Evolutionary conservation across 37 sponge, comb jelly and placozoan species (phyloP).

Genomic region (Bolinopsis microptera): DNA sequence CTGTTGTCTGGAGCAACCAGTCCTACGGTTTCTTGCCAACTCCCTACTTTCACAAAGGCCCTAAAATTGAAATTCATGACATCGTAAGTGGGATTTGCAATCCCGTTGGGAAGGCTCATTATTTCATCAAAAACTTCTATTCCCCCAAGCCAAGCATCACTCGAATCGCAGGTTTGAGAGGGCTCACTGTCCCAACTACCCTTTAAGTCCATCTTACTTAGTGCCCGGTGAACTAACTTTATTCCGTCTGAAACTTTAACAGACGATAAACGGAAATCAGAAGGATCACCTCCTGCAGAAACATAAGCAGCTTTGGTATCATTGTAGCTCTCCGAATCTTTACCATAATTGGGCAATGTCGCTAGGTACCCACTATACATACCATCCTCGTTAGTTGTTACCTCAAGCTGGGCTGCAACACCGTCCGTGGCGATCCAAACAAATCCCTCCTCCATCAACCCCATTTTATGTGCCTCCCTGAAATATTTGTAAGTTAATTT

Average conservation of each 20-base stretch:
- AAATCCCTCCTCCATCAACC: background rate
- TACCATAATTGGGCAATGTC: background rate
- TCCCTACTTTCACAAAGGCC: background rate
- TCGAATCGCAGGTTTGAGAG: background rate
- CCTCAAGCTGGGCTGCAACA: background rate
- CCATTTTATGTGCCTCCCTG: background rate
- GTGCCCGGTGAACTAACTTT: background rate
- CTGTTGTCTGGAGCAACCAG: too few species aligned
- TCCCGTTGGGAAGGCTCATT: background rate
- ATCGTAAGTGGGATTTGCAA: background rate
- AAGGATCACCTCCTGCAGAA: background rate
- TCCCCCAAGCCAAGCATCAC: background rate
- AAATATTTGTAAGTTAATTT: too few species aligned
- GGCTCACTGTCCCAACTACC: background rate
- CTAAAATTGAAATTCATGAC: background rate
- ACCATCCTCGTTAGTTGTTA: background rate
- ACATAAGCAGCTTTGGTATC: background rate
- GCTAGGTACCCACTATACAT: background rate
- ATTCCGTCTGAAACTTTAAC: background rate
- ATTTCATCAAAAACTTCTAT: background rate
- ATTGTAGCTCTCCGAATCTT: background rate
- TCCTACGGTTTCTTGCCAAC: too few species aligned
- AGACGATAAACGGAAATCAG: background rate
- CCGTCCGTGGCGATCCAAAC: slow-evolving; percentile 6
- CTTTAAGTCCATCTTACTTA: background rate